phyloP scores from a whole-genome alignment of 2,797 vertebrate species.

The Acanthis flammea region DNA sequence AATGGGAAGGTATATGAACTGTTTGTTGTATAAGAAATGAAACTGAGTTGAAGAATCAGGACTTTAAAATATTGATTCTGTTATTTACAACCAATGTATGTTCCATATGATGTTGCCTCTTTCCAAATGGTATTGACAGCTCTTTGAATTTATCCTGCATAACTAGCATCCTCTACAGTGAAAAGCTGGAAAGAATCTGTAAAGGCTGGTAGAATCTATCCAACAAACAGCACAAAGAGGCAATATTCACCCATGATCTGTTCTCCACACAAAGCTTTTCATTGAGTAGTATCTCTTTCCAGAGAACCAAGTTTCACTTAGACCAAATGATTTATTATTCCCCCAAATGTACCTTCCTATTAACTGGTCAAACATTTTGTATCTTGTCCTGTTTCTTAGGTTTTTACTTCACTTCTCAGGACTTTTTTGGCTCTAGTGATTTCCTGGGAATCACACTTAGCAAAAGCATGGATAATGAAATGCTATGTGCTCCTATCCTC shows the following conservation, averaged over 20 bases:
- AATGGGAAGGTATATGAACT: background rate
- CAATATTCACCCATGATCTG: background rate
- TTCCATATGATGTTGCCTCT: background rate
- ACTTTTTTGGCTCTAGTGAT: background rate
- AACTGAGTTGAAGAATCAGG: background rate
- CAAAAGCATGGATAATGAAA: background rate
- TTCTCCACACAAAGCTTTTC: conserved; percentile 19
- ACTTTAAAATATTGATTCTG: background rate
- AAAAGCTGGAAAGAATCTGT: background rate
- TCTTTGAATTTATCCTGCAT: background rate
- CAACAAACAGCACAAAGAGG: background rate
- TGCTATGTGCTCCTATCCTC: background rate
- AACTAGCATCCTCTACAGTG: background rate
- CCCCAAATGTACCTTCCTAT: background rate
- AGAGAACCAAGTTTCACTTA: background rate
- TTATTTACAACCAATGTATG: background rate
- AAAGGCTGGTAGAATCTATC: background rate
- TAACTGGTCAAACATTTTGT: background rate
- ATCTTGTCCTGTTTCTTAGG: background rate
- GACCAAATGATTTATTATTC: conserved; percentile 18
- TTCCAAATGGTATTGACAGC: background rate
- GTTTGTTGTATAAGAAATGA: background rate
- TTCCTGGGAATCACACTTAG: background rate
- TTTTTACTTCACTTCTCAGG: background rate
- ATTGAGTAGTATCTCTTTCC: conserved; percentile 11